phyloP scores from a whole-genome alignment of 1,140 invertebrate genomes.

The Halictus rubicundus region DNA sequence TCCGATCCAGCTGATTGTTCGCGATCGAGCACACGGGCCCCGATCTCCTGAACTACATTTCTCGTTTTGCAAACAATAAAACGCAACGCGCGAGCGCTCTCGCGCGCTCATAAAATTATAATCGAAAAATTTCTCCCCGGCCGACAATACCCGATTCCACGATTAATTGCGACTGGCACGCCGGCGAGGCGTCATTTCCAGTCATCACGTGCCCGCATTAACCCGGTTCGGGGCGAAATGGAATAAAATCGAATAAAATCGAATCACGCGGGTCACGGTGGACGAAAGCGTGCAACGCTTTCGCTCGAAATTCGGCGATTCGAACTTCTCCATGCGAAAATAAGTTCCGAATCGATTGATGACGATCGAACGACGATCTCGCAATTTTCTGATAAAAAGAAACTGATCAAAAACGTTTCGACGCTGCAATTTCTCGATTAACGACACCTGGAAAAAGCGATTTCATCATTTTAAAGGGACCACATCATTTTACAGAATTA shows the following conservation, averaged over 20 bases:
- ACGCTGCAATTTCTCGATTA: too few relatives aligned
- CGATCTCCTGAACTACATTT: constrained; percentile 41
- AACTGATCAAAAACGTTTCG: too few relatives aligned
- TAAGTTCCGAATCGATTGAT: too few relatives aligned
- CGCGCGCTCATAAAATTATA: constrained; percentile 34
- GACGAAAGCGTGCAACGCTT: neutral
- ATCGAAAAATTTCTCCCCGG: constrained; percentile 32
- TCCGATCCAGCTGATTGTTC: constrained; percentile 5
- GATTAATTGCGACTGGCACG: constrained; percentile 3
- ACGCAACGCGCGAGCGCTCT: neutral
- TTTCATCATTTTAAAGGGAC: too few relatives aligned
- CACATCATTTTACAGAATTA: too few relatives aligned
- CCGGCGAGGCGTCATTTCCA: neutral
- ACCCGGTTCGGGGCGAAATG: neutral
- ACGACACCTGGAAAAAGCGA: too few relatives aligned
- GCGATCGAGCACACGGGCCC: constrained; percentile 7
- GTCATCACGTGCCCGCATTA: neutral
- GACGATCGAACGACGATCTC: too few relatives aligned
- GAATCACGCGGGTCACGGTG: too few relatives aligned
- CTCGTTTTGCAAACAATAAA: constrained; percentile 44
- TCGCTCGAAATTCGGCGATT: neutral
- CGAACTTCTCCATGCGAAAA: too few relatives aligned
- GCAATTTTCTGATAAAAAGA: too few relatives aligned
- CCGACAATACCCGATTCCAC: constrained; percentile 24
- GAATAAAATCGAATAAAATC: neutral